Base-by-base conservation (phyloP, 2,113 vertebrate species). In the Cyanistes caeruleus region DNA sequence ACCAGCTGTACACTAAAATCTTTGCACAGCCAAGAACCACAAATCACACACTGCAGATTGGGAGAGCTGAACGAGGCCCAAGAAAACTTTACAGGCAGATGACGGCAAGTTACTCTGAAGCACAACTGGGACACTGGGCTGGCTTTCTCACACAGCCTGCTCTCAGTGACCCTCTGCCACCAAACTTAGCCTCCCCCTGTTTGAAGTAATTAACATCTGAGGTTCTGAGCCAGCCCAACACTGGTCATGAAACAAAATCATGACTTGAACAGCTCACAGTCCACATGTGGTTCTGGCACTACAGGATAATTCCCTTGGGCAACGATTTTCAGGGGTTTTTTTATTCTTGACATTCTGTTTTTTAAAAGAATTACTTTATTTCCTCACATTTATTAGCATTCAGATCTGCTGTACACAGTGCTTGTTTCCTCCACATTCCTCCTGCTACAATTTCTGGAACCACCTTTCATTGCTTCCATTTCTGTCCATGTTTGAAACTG, bases 301-400 rank as follows among this genome's bases (percentile, higher is more conserved):
- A 44, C 28, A 19, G 67, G 64, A 24, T 1, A 5, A 87, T 44
- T 87, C 89, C 77, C 91, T 37, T 17, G 51, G 56, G 91, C 72
- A 89, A 78, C 10, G 52, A 93, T 74, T 91, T 96, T 92, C 88
- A 95, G 92, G 84, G 77, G 94, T 95, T 75, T 75, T 90, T 35
- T 63, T 60, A 15, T 35, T 63, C 62, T 62, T 67, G 43, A 70
- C 35, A 37, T 95, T 86, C 87, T 70, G 37, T 37, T 93, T 87
- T 88, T 76, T 65, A 39, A 59, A 79, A 44, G 35, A 92, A 93
- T 79, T 1, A 68, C 85, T 93, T 90, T 92, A 92, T 87, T 93
- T 87, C 89, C 60, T 84, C 83, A 68, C 60, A 72, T 81, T 96
- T 95, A 90, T 81, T 89, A 92, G 51, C 13, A 5, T 46, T 84